Conservation (phyloP, 2,888 invertebrate species). For the Netelia virgata region DNA sequence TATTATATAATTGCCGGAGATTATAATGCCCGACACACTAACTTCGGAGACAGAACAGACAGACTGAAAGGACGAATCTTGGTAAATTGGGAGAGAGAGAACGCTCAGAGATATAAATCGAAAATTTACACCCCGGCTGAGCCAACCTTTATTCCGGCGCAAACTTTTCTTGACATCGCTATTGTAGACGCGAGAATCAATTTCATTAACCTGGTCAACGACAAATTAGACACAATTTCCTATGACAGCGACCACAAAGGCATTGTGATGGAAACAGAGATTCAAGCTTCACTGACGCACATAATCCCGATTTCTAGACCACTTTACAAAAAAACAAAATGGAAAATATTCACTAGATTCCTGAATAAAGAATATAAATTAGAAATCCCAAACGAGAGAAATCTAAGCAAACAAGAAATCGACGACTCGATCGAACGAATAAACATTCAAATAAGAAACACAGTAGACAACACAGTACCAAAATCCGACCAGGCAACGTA, state of each 20-base stretch:
- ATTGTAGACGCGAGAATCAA: slow-evolving; percentile 27
- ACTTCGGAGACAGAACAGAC: not conserved
- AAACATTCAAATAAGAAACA: no score
- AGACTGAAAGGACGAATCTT: not conserved
- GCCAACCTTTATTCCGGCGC: not conserved
- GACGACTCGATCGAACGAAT: not conserved
- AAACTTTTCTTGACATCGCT: slow-evolving; percentile 24
- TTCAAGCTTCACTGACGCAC: no score
- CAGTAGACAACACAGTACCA: no score
- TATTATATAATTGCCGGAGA: slow-evolving; percentile 17
- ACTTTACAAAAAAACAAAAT: no score
- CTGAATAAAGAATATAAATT: no score
- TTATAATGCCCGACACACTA: slow-evolving; percentile 1
- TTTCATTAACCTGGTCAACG: slow-evolving; percentile 6
- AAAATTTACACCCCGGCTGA: not conserved
- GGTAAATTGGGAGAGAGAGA: not conserved
- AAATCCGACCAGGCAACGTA: no score
- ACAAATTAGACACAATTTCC: slow-evolving; percentile 16
- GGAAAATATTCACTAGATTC: no score
- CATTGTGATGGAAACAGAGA: not conserved
- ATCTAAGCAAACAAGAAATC: slow-evolving; percentile 3
- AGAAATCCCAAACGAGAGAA: slow-evolving; percentile 7
- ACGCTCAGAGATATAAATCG: no score
- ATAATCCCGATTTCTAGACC: not conserved
- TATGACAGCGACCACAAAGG: slow-evolving; percentile 53